Base-by-base conservation (phyloP, 2,888 invertebrate genomes). In the Laothoe populi region DNA sequence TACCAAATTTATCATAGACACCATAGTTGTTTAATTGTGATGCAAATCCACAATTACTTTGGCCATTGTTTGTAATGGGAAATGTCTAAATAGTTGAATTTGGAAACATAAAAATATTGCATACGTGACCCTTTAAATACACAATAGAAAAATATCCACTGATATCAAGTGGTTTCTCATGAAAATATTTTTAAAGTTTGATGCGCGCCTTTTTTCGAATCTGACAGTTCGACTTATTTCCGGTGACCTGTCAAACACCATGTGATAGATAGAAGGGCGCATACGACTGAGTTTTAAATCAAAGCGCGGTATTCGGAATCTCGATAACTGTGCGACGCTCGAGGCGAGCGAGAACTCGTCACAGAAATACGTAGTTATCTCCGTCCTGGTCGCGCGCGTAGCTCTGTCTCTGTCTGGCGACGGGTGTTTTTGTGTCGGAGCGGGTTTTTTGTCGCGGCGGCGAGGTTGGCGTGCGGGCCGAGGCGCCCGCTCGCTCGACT, bases 211-310 rank as follows among this genome's bases (percentile, higher is more conserved):
- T 89, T 88, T 90, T 88, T 86, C 81, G 74, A 84, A 88, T 86
- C 79, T 92, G 92, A 92, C 92, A 91, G 88, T 74, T 84, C 82
- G 76, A 73, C 77, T 83, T 82, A 83, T 88, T 90, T 89, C 90
- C 90, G 88, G 83, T 84, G 89, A 90, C 81, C 92, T 92, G 92
- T 92, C 92, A 92, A 91, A 91, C 89, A 87, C 91, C 92, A 92
- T 92, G 90, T 92, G 92, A 92, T 92, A 89, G 88, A 92, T 91
- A 91, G 90, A 92, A 92, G 92, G 92, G 92, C 90, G 87, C 90
- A 90, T 86, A 91, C 86, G 79, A 82, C 81, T 72, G 82, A 86
- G 90, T 91, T 90, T 90, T 92, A 92, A 92, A 91, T 91, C 89
- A 90, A 90, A 90, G 85, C 88, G 88, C 87, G 84, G 87, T 87